Evolutionary conservation across 2,113 vertebrate genomes (phyloP).

Genomic region (Cettia cetti): DNA sequence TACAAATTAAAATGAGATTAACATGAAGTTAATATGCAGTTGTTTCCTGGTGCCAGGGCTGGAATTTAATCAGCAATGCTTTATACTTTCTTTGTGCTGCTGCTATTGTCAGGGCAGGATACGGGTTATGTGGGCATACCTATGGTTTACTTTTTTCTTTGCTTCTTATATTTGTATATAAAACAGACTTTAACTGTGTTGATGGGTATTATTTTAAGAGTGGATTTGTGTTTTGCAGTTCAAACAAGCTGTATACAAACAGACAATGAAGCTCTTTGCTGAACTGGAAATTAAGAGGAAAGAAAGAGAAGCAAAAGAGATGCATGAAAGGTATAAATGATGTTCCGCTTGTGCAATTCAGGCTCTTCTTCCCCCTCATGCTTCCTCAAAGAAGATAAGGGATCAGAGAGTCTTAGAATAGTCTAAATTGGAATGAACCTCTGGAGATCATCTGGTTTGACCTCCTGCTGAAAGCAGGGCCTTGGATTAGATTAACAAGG

Average conservation of each 20-base stretch:
- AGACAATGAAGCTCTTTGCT: conserved; percentile 99
- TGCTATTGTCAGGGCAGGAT: neutral
- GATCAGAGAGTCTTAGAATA: neutral
- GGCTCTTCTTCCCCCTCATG: neutral
- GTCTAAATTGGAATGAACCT: neutral
- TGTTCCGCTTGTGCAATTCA: neutral
- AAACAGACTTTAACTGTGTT: neutral
- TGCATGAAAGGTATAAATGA: conserved; percentile 91
- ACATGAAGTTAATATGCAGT: neutral
- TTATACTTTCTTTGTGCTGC: neutral
- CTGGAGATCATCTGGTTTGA: neutral
- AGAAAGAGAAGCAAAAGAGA: conserved; percentile 98
- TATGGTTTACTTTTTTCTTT: neutral
- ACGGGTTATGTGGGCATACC: neutral
- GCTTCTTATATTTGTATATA: neutral
- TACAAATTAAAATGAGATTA: neutral
- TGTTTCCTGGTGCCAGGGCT: neutral
- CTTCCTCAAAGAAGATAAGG: neutral
- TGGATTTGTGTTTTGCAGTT: conserved; percentile 78
- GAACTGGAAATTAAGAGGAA: conserved; percentile 99
- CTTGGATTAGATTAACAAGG: neutral
- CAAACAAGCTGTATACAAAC: conserved; percentile 96
- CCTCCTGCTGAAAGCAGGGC: neutral
- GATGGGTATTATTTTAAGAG: neutral
- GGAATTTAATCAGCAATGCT: neutral